These are phyloP conservation scores for Coregonus suidteri DNA, from an alignment of 2,797 vertebrate genomes.

Conservation along the genomic window DNA sequence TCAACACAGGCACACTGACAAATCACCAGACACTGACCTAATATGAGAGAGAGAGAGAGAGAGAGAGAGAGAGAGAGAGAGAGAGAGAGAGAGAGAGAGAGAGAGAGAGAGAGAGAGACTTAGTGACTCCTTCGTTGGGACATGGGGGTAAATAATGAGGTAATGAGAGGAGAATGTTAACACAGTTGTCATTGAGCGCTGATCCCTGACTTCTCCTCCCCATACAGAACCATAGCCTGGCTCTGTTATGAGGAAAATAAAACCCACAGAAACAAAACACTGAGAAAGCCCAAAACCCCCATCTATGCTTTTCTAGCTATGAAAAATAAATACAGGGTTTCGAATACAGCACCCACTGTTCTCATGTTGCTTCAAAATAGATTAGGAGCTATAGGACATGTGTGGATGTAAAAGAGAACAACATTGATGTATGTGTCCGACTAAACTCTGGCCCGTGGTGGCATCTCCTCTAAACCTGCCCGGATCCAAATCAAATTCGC, in stretches of 20 bases:
- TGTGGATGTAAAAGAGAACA: constrained; percentile 74
- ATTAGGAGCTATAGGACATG: constrained; percentile 59
- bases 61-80: too few species aligned
- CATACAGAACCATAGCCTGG: constrained; percentile 48
- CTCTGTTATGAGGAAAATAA: constrained; percentile 60
- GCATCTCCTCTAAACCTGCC: constrained; percentile 78
- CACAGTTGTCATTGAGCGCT: constrained; percentile 61
- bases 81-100: too few species aligned
- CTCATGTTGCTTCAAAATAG: constrained; percentile 59
- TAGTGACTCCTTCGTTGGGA: too few species aligned
- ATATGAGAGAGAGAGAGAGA: constrained; percentile 59
- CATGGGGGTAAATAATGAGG: constrained; percentile 53
- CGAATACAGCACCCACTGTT: constrained; percentile 35
- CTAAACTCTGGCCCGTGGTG: constrained; percentile 76
- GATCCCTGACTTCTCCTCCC: constrained; percentile 38
- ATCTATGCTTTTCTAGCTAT: constrained; percentile 20
- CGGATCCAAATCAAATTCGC: constrained; percentile 83
- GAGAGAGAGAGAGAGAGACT: too few species aligned
- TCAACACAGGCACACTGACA: constrained; percentile 88
- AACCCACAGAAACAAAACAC: constrained; percentile 13
- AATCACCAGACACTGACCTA: constrained; percentile 80
- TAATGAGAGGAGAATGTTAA: constrained; percentile 67
- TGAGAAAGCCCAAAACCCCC: neutral
- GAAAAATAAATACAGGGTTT: constrained; percentile 57
- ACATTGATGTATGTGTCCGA: constrained; percentile 76